Evolutionary conservation across 2,113 vertebrate genomes (phyloP).

Genomic region (Rhinichthys klamathensis): DNA sequence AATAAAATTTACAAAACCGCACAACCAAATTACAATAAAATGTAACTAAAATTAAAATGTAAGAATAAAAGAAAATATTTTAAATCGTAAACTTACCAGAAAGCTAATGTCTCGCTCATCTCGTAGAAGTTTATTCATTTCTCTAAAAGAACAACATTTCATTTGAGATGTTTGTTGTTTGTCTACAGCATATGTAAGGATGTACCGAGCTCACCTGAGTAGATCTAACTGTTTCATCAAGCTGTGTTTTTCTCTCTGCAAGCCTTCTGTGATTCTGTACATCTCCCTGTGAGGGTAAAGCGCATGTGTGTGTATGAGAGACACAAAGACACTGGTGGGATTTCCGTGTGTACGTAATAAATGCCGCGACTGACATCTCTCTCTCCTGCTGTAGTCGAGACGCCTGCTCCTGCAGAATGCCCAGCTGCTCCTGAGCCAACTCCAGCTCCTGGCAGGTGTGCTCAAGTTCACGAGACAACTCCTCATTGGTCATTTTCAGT

Average conservation of each 20-base stretch:
- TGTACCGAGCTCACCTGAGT: conserved; percentile 81
- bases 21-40: neutral
- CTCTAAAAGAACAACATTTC: conserved; percentile 72
- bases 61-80: neutral
- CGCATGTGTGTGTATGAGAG: neutral
- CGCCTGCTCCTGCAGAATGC: conserved; percentile 82
- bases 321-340: neutral
- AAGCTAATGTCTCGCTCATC: conserved; percentile 85
- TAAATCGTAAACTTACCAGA: conserved; percentile 63
- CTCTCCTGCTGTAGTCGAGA: conserved; percentile 83
- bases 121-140: conserved; percentile 92
- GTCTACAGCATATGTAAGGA: neutral
- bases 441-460: conserved; percentile 79
- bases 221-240: conserved; percentile 92
- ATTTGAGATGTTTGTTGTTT: neutral
- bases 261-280: conserved; percentile 86
- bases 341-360: neutral
- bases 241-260: conserved; percentile 88
- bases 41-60: neutral
- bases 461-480: conserved; percentile 82
- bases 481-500: conserved; percentile 86
- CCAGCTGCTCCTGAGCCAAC: conserved; percentile 84
- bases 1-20: too few relatives aligned
- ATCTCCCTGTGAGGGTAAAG: conserved; percentile 79
- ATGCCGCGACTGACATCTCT: conserved; percentile 80